Evolutionary conservation across 1,140 invertebrate genomes (phyloP), one percentile per base, ranked within the genome.

Genomic region (Drosophila malerkotliana): DNA sequence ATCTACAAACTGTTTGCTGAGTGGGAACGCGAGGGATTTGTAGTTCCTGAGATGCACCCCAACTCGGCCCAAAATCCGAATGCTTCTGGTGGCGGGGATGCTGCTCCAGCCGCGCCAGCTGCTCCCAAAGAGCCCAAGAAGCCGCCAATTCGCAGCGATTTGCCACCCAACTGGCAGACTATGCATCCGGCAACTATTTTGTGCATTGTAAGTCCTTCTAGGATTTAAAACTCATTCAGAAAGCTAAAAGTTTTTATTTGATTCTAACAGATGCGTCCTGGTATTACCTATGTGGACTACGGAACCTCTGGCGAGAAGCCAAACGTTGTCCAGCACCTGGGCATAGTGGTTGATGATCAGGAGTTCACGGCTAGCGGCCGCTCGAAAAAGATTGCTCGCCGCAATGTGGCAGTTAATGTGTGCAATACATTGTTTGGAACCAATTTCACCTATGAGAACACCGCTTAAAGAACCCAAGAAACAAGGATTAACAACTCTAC

Each of bases 101-200:
- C 59, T 4, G 47, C 52, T 8, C 10, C 72, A 1, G 18, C 69
- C 4, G 51, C 34, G 15, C 28, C 68, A 1, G 54, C 58, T 5
- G 49, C 41, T 7, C 62, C 68, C 21, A 92, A 91, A 58, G 90
- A 92, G 15, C 78, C 87, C 0, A 92, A 91, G 39, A 93, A 93
- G 71, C 74, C 91, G 53, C 82, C 79, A 44, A 78, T 92, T 6
- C 92, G 93, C n/a, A 92, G 92, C 51, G 92, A 93, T 80, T 89
- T 95, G 71, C 94, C 94, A 26, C 55, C 88, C 6, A 93, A 95
- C 90, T 94, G 95, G 37, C 92, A 91, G 21, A 81, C 90, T 15
- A 94, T 95, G 92, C 95, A 96, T 92, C 95, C 95, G 18, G 95
- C 95, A 66, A 95, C 95, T 92, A 92, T 96, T 68, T 92, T 96